These are phyloP conservation scores for Xiphophorus maculatus DNA, from an alignment of 2,113 vertebrate species.

Conservation along the genomic window DNA sequence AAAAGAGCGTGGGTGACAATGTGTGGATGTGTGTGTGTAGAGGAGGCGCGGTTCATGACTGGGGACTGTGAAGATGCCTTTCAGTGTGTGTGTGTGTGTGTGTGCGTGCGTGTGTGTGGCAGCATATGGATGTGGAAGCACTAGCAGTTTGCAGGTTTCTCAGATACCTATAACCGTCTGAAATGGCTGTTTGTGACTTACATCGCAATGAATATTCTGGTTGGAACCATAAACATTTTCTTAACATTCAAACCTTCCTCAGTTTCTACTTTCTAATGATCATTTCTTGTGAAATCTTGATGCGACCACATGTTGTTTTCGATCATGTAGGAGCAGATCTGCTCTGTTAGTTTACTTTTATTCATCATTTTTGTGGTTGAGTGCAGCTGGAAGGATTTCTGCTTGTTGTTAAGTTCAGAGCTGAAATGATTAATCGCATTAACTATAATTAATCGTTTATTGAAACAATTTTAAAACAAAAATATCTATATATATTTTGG, in stretches of 20 bases:
- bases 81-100: constrained; percentile 58
- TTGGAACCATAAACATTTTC: not conserved
- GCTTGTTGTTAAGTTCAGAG: too few relatives aligned
- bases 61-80: constrained; percentile 48
- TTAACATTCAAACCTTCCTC: not conserved
- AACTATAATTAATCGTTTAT: too few relatives aligned
- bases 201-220: too few relatives aligned
- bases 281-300: not conserved
- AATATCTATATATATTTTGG: too few relatives aligned
- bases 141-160: not conserved
- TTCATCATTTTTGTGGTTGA: too few relatives aligned
- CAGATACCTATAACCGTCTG: constrained; percentile 2
- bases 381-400: too few relatives aligned
- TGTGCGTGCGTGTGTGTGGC: constrained; percentile 61
- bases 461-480: too few relatives aligned
- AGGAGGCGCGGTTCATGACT: constrained; percentile 42
- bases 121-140: constrained; percentile 35
- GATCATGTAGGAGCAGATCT: too few relatives aligned
- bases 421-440: too few relatives aligned
- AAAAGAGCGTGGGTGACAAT: constrained; percentile 62
- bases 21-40: constrained; percentile 71
- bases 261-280: not conserved
- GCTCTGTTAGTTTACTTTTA: too few relatives aligned
- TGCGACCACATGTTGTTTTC: not conserved
- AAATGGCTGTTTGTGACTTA: not conserved